phyloP scores from a whole-genome alignment of 2,797 vertebrate species.

The Danio choprae region DNA sequence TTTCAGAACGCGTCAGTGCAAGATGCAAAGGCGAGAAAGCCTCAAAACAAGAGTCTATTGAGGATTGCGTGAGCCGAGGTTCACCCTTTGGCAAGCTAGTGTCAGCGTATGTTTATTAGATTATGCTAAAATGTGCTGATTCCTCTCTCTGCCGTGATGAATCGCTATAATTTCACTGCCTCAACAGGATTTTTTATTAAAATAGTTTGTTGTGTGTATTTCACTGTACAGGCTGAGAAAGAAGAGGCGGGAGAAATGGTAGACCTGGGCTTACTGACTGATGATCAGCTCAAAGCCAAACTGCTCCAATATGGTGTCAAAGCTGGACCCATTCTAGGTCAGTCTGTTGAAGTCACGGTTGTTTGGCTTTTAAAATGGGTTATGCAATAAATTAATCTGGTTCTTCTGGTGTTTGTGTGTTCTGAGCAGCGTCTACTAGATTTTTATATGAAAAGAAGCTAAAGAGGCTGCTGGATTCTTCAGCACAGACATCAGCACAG shows the following conservation, averaged over 20 bases:
- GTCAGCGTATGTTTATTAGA: slow-evolving; percentile 44
- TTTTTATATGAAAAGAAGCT: slow-evolving; percentile 84
- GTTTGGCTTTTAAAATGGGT: neutral
- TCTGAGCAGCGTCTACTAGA: slow-evolving; percentile 81
- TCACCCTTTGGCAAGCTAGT: slow-evolving; percentile 40
- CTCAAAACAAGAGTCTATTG: slow-evolving; percentile 38
- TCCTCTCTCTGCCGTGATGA: slow-evolving; percentile 17
- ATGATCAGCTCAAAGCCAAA: slow-evolving; percentile 76
- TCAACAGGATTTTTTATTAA: slow-evolving; percentile 32
- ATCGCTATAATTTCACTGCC: slow-evolving; percentile 26
- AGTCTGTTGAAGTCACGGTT: slow-evolving; percentile 43
- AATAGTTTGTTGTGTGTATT: slow-evolving; percentile 29
- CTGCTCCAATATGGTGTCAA: slow-evolving; percentile 78
- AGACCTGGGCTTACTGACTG: slow-evolving; percentile 75
- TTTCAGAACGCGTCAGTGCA: slow-evolving; percentile 30
- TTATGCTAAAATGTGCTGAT: slow-evolving; percentile 47
- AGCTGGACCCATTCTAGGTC: slow-evolving; percentile 85
- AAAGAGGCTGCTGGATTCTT: slow-evolving; percentile 67
- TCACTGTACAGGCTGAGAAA: slow-evolving; percentile 47
- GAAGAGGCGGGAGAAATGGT: slow-evolving; percentile 60
- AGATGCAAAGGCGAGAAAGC: slow-evolving; percentile 7
- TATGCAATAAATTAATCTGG: neutral
- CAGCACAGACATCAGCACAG: slow-evolving; percentile 43
- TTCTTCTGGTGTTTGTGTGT: slow-evolving; percentile 44
- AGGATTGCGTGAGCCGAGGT: slow-evolving; percentile 23